A percentile compares a stretch with the other conserved stretches of the same genome.
Conservation (phyloP, 2,888 invertebrate genomes). For the Monochamus alternatus region DNA sequence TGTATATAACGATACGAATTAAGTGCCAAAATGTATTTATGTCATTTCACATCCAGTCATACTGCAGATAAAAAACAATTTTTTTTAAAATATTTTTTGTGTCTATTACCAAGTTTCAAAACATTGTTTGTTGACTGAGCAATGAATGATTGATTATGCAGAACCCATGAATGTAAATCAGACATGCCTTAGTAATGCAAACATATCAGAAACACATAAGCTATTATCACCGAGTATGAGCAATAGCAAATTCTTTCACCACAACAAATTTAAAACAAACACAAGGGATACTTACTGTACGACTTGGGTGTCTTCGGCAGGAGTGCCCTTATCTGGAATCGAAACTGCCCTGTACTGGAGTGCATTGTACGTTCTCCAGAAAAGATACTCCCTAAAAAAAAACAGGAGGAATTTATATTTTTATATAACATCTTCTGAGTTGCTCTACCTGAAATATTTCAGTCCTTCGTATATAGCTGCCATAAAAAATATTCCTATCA, state of each 20-base stretch:
- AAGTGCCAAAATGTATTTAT: too few species aligned
- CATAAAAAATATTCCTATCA: conserved; percentile 92
- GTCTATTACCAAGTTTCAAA: neutral
- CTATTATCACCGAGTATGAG: neutral
- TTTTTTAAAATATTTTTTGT: too few species aligned
- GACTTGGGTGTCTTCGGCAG: conserved; percentile 80
- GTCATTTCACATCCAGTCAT: neutral
- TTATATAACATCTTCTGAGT: too few species aligned
- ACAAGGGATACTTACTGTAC: conserved; percentile 81
- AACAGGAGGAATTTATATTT: too few species aligned
- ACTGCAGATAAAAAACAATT: too few species aligned
- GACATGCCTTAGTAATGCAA: conserved; percentile 6
- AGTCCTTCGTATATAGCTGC: conserved; percentile 96
- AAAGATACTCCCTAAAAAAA: conserved; percentile 82
- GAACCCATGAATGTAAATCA: neutral
- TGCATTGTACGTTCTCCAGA: conserved; percentile 90
- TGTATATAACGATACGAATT: conserved; percentile 18
- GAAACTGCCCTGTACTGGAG: conserved; percentile 89
- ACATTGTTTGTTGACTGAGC: neutral
- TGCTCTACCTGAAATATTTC: conserved; percentile 83
- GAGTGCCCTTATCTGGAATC: conserved; percentile 81
- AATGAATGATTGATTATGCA: neutral
- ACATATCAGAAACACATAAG: conserved; percentile 5
- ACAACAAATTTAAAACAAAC: conserved; percentile 52
- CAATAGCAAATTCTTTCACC: conserved; percentile 12